Evolutionary conservation across 2,888 invertebrate species (phyloP), one percentile per base, ranked within the genome.

Genomic region (Lasioglossum vierecki): DNA sequence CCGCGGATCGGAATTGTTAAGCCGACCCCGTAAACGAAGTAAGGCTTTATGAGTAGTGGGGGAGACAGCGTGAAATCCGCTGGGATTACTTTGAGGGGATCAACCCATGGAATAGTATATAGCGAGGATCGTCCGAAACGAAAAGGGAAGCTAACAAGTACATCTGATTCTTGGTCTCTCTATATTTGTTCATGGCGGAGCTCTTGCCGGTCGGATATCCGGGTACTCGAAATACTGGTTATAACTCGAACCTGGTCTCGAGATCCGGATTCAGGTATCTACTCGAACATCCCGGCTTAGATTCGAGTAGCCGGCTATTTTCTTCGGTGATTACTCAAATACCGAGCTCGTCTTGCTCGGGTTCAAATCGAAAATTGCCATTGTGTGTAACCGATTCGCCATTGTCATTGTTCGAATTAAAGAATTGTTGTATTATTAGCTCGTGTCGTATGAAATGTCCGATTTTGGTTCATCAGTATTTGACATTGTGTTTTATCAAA

Each of bases 1-100:
- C 76, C 63, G 72, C 81, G 81, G 63, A 30, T 70, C 66, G 76
- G 76, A 53, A 75, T 72, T 72, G 83, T 79, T 84, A 83, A 76
- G 77, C 73, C 68, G 44, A 5, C 35, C 53, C 35, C 73, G 76
- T 77, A 74, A 83, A 68, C 76, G 76, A 68, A 57, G 83, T 66
- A 72, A 66, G n/a, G 57, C 46, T 66, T 73, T 57, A 75, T 46
- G 49, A 57, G 39, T 3, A 68, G 68, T 44, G 82, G 68, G 73
- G 41, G 73, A 68, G 68, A 66, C 68, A 57, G 60, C 76, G 76
- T 82, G 82, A 73, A 77, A 83, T 72, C 76, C 71, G 22, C 72
- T 22, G 57, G 60, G 76, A 82, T 73, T 77, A 76, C 76, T 74
- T 70, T 18, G 57, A 57, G 35, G 26, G 68, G 83, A 18, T 68